Evolutionary conservation across 1,140 invertebrate species (phyloP), one percentile per base, ranked within the genome.

Genomic region (Apis laboriosa): DNA sequence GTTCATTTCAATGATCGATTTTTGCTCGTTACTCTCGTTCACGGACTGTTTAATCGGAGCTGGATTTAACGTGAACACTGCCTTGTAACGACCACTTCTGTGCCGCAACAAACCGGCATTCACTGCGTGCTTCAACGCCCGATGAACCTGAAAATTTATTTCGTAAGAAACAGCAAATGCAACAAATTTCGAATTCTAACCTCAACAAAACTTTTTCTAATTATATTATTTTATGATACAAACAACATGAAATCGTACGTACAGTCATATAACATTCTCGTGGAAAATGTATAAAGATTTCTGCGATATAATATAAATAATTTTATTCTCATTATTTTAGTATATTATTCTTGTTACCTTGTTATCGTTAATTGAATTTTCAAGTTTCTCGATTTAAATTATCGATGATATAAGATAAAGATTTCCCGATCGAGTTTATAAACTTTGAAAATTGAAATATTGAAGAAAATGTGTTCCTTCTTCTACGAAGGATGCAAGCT

Each of bases 101-200:
- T 91, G 87, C 56, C 90, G 90, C 43, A 94, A 74, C 2, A 93
- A 82, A 21, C 93, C 92, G 5, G 91, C 91, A 43, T 87, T 90
- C 19, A 94, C 90, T 2, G 91, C 93, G 56, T 92, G 88, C 71
- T 92, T 93, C 67, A 94, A 71, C 28, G 93, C 93, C 49, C 89
- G 86, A n/a, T 84, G 90, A 70, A 93, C 90, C 90, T 94, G 80
- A 67, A 85, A 85, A 55, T 11, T 73, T 34, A 21, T 73, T n/a
- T 43, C 51, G 11, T 43, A 21, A 63, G 17, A 51, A 72, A 9
- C 0, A n/a, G 17, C 17, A 21, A 21, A 71, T 17, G 58, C 9
- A 1, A 17, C 28, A 2, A 34, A 7, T 12, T 68, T 58, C 8
- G 58, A 56, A 43, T 43, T 43, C 34, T 43, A 43, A 43, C 34